phyloP scores from a whole-genome alignment of 2,797 vertebrate genomes.

The Pangasius krempfi region DNA sequence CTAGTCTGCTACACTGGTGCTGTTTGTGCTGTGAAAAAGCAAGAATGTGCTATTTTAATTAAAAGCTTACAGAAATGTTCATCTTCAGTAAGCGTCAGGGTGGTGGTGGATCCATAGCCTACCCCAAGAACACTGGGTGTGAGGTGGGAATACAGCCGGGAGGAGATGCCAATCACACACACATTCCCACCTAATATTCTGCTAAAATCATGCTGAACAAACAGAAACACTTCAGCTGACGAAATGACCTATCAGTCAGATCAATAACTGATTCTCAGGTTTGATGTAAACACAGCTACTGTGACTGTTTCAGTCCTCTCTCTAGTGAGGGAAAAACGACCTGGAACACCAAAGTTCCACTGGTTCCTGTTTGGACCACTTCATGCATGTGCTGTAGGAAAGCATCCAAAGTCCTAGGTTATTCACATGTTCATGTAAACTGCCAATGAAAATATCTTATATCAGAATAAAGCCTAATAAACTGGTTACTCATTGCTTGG shows the following conservation, averaged over 20 bases:
- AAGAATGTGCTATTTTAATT: no score
- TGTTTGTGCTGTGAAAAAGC: no score
- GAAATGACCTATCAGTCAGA: neutral
- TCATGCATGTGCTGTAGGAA: neutral
- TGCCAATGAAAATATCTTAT: neutral
- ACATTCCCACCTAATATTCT: neutral
- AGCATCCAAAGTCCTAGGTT: neutral
- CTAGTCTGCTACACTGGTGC: no score
- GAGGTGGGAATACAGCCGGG: neutral
- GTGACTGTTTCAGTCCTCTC: neutral
- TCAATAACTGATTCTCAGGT: no score
- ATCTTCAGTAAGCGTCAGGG: neutral
- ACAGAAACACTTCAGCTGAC: neutral
- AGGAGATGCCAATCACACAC: neutral
- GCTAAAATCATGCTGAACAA: neutral
- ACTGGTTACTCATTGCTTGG: neutral
- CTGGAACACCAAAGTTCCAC: neutral
- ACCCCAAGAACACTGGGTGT: neutral
- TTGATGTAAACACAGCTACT: neutral
- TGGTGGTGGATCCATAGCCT: neutral
- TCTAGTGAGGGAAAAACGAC: neutral
- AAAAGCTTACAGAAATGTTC: neutral
- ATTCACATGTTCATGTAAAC: neutral
- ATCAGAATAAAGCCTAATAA: neutral
- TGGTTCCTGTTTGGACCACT: neutral